phyloP scores from a whole-genome alignment of 2,888 invertebrate genomes.

The Cactoblastis cactorum region DNA sequence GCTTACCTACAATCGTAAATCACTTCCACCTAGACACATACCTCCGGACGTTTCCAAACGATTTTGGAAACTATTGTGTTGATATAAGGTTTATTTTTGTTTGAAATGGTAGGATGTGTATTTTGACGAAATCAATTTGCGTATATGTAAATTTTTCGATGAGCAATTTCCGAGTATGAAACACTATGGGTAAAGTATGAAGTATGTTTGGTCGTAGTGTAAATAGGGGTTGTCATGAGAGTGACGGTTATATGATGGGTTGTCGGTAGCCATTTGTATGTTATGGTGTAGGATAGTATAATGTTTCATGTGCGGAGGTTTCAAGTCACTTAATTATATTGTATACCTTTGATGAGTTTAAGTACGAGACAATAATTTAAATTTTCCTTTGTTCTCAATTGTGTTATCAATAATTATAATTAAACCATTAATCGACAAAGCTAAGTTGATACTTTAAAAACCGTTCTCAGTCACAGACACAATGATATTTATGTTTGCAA shows the following conservation, averaged over 20 bases:
- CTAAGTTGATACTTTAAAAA: no score
- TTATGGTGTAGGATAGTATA: neutral
- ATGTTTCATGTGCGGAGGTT: no score
- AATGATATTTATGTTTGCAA: no score
- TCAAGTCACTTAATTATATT: no score
- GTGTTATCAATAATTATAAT: no score
- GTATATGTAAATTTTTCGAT: conserved; percentile 54
- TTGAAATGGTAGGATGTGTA: conserved; percentile 21
- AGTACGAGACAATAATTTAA: no score
- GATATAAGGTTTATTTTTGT: conserved; percentile 33
- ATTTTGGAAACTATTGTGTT: conserved; percentile 36
- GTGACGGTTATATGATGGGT: conserved; percentile 2
- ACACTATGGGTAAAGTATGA: conserved; percentile 22
- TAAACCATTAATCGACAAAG: no score
- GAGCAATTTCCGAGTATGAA: conserved; percentile 49
- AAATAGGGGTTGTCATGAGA: neutral
- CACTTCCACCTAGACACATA: conserved; percentile 53
- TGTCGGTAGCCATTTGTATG: neutral
- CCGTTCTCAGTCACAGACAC: no score
- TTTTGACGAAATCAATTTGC: conserved; percentile 47
- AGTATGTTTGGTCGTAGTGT: conserved; percentile 17
- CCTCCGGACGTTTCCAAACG: conserved; percentile 22
- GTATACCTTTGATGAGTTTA: no score
- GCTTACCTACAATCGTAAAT: conserved; percentile 38
- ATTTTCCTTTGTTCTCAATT: no score